Evolutionary conservation across 2,888 invertebrate genomes (phyloP).

Genomic region (Melanotus villosus): DNA sequence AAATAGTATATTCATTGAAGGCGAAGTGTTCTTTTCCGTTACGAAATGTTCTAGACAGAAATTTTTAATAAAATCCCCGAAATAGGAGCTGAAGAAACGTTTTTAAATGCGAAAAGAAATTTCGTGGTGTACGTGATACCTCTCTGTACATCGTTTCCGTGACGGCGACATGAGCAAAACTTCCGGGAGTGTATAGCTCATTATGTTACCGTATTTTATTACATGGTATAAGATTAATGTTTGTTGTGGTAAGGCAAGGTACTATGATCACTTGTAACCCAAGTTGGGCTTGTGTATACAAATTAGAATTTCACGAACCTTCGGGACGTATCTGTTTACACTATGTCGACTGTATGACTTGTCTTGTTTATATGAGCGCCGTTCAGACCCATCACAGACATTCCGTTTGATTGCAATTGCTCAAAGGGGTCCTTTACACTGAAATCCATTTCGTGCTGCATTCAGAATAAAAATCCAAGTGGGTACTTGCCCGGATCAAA

Average conservation of each 20-base stretch:
- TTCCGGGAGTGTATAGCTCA: conserved; percentile 20
- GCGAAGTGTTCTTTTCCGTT: not conserved
- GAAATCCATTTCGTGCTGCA: not conserved
- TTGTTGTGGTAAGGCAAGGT: conserved; percentile 38
- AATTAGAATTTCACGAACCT: conserved; percentile 39
- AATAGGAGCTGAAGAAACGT: not conserved
- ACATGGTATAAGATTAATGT: conserved; percentile 36
- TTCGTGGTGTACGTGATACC: not conserved
- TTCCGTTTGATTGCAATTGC: conserved; percentile 20
- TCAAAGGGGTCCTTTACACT: conserved; percentile 15
- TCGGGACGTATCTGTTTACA: conserved; percentile 30
- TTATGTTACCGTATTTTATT: conserved; percentile 22
- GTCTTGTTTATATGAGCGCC: conserved; percentile 1
- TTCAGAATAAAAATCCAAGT: conserved; percentile 13
- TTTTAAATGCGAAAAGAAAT: not conserved
- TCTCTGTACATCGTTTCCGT: not conserved
- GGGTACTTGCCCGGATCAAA: not conserved
- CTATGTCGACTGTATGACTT: conserved; percentile 7
- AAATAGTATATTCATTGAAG: not conserved
- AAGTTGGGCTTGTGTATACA: conserved; percentile 33
- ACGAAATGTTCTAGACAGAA: not conserved
- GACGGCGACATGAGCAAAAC: not conserved
- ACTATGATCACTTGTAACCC: conserved; percentile 34
- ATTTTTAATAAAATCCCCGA: not conserved
- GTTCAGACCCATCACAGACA: not conserved